Evolutionary conservation across 2,888 invertebrate genomes (phyloP).

Genomic region (Cryptus armator): DNA sequence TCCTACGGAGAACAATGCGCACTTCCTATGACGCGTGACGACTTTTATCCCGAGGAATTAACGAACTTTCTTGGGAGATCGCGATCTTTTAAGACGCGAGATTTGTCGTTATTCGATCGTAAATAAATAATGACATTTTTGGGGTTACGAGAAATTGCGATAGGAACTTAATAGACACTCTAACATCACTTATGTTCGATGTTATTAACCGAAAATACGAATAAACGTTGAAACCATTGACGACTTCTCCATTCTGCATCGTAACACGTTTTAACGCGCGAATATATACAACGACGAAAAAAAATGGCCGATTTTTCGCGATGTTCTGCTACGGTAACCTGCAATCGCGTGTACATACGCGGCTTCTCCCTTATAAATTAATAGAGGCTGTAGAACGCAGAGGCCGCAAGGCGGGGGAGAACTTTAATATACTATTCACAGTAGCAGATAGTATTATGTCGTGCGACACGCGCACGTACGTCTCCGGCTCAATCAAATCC

Average conservation of each 20-base stretch:
- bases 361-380: constrained; percentile 65
- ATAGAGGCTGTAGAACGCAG: constrained; percentile 47
- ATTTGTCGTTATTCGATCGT: too few relatives aligned
- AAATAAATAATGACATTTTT: too few relatives aligned
- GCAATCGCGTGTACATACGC: constrained; percentile 8
- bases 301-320: constrained; percentile 9
- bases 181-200: too few relatives aligned
- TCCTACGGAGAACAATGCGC: constrained; percentile 22
- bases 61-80: not conserved
- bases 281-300: not conserved
- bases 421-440: constrained; percentile 45
- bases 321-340: not conserved
- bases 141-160: too few relatives aligned
- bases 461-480: constrained; percentile 72
- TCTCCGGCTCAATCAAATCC: constrained; percentile 74
- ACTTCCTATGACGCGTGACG: constrained; percentile 31
- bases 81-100: not conserved
- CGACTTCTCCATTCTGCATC: too few relatives aligned
- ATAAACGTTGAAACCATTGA: too few relatives aligned
- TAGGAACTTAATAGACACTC: too few relatives aligned
- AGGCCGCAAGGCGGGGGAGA: not conserved
- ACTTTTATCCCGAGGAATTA: constrained; percentile 28
- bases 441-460: constrained; percentile 72
- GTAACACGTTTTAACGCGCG: not conserved
- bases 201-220: too few relatives aligned